Evolutionary conservation across 2,113 vertebrate genomes (phyloP).

Genomic region (Podarcis muralis): DNA sequence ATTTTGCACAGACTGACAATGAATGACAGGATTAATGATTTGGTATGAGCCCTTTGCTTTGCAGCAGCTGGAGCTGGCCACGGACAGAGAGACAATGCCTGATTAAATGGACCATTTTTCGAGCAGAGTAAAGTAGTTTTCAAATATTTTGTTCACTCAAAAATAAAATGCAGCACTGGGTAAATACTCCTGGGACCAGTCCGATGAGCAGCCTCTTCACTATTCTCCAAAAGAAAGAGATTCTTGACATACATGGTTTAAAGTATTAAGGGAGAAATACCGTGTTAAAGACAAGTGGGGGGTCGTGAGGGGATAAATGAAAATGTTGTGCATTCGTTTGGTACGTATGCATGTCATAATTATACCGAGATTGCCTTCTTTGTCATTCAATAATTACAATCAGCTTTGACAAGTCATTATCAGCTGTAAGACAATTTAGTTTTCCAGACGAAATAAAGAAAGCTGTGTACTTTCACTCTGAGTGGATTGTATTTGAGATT

Average conservation of each 20-base stretch:
- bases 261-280: not conserved
- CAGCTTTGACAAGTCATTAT: not conserved
- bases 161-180: not conserved
- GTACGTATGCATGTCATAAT: not conserved
- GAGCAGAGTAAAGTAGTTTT: not conserved
- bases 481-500: constrained; percentile 21
- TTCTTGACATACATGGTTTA: not conserved
- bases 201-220: not conserved
- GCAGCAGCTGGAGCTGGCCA: not conserved
- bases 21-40: not conserved
- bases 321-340: not conserved
- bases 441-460: not conserved
- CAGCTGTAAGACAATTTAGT: not conserved
- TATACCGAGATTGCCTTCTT: not conserved
- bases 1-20: not conserved
- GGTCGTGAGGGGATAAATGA: not conserved
- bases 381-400: constrained; percentile 20
- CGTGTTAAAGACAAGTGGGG: not conserved
- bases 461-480: not conserved
- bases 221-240: not conserved
- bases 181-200: not conserved
- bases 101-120: not conserved
- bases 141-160: not conserved
- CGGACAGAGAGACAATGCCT: not conserved
- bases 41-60: not conserved